phyloP scores from a whole-genome alignment of 2,113 vertebrate genomes.

The Potamarius usumacintae region DNA sequence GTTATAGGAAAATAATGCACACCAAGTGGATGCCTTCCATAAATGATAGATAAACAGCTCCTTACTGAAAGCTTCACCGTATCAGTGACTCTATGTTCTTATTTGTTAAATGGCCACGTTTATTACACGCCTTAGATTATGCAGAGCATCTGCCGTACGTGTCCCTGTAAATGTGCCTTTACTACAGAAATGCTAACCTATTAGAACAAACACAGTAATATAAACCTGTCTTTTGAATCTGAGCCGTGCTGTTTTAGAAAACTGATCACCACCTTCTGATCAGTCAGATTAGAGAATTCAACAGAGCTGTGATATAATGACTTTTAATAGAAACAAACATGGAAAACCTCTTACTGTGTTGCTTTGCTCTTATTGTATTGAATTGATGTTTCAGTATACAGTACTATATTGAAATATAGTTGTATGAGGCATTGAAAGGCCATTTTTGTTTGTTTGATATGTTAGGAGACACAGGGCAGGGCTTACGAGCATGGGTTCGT shows the following conservation, averaged over 20 bases:
- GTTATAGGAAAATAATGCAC: neutral
- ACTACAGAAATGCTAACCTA: neutral
- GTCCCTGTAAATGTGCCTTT: neutral
- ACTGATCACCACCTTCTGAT: neutral
- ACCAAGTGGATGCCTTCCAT: neutral
- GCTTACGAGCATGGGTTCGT: constrained; percentile 80
- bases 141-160: neutral
- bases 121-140: neutral
- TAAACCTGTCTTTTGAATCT: neutral
- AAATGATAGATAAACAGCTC: neutral
- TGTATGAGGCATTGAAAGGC: neutral
- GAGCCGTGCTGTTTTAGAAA: neutral
- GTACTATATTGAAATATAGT: neutral
- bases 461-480: constrained; percentile 82
- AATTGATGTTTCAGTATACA: neutral
- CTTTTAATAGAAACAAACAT: neutral
- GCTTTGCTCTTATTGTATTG: neutral
- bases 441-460: constrained; percentile 25
- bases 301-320: neutral
- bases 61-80: neutral
- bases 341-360: neutral
- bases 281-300: neutral
- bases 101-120: neutral
- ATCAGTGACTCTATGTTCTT: neutral
- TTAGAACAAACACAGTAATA: neutral